Evolutionary conservation across 2,888 invertebrate genomes (phyloP).

Genomic region (Agrypnus murinus): DNA sequence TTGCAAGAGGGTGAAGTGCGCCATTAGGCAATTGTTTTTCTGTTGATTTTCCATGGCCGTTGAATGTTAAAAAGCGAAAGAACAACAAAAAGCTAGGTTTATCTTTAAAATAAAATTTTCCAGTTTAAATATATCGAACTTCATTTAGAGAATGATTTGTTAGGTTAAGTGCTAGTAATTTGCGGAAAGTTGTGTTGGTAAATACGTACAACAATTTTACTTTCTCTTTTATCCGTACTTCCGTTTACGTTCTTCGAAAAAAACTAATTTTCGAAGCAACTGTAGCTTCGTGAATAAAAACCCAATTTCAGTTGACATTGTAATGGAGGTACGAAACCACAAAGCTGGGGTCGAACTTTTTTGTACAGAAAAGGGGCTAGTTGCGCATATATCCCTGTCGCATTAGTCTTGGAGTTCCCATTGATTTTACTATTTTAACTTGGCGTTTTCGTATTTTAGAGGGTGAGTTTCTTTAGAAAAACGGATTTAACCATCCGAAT

Average conservation of each 20-base stretch:
- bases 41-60: neutral
- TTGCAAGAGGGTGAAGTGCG: conserved; percentile 6
- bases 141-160: neutral
- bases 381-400: conserved; percentile 58
- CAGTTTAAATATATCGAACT: neutral
- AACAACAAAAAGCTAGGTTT: no score
- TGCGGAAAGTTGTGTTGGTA: conserved; percentile 19
- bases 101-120: no score
- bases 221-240: conserved; percentile 18
- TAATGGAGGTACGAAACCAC: conserved; percentile 53
- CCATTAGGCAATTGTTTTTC: conserved; percentile 21
- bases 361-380: conserved; percentile 57
- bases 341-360: conserved; percentile 50
- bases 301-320: conserved; percentile 52
- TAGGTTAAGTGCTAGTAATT: conserved; percentile 11
- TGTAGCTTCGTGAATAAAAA: conserved; percentile 53
- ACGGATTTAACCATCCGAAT: conserved; percentile 49
- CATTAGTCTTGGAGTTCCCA: conserved; percentile 55
- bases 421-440: conserved; percentile 56
- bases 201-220: conserved; percentile 14
- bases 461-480: conserved; percentile 45
- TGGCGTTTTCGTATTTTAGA: conserved; percentile 45
- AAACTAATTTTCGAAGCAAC: conserved; percentile 47
- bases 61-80: neutral
- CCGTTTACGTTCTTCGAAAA: conserved; percentile 2